phyloP scores from a whole-genome alignment of 2,888 invertebrate species.

The Drosophila demipolita region DNA sequence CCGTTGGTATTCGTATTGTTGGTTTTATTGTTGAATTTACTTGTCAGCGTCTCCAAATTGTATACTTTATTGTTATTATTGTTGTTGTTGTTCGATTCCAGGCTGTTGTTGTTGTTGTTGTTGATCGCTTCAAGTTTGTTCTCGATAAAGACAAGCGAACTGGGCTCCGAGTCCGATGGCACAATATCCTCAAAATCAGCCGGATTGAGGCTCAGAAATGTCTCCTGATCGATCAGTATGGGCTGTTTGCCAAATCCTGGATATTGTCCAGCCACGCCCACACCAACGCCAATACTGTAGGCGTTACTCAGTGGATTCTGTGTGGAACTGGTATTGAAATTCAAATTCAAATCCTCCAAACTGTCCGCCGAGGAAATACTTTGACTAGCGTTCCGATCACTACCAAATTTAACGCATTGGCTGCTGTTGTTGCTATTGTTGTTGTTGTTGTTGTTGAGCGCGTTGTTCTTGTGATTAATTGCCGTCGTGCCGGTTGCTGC shows the following conservation, averaged over 20 bases:
- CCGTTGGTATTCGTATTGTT: slow-evolving; percentile 84
- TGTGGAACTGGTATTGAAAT: slow-evolving; percentile 77
- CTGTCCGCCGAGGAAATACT: slow-evolving; percentile 81
- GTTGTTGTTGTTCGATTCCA: slow-evolving; percentile 65
- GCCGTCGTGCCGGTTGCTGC: slow-evolving; percentile 66
- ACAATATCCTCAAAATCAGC: slow-evolving; percentile 84
- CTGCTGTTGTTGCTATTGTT: slow-evolving; percentile 54
- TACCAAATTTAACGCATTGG: slow-evolving; percentile 70
- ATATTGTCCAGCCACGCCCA: slow-evolving; percentile 47
- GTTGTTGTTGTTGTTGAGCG: slow-evolving; percentile 60
- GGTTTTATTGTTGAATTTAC: slow-evolving; percentile 83
- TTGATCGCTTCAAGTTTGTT: slow-evolving; percentile 80
- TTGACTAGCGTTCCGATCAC: slow-evolving; percentile 76
- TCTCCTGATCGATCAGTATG: slow-evolving; percentile 84
- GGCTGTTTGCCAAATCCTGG: slow-evolving; percentile 81
- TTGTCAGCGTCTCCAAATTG: slow-evolving; percentile 82
- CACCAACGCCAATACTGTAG: slow-evolving; percentile 70
- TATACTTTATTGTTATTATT: slow-evolving; percentile 79
- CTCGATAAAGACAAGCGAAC: slow-evolving; percentile 84
- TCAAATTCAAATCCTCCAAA: slow-evolving; percentile 84
- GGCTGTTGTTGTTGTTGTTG: slow-evolving; percentile 62
- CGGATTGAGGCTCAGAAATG: slow-evolving; percentile 85
- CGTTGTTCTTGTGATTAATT: slow-evolving; percentile 52
- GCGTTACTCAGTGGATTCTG: slow-evolving; percentile 74
- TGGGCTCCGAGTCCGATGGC: slow-evolving; percentile 82